These are phyloP conservation scores for Halichoeres trimaculatus DNA, from an alignment of 2,113 vertebrate species.

Conservation along the genomic window DNA sequence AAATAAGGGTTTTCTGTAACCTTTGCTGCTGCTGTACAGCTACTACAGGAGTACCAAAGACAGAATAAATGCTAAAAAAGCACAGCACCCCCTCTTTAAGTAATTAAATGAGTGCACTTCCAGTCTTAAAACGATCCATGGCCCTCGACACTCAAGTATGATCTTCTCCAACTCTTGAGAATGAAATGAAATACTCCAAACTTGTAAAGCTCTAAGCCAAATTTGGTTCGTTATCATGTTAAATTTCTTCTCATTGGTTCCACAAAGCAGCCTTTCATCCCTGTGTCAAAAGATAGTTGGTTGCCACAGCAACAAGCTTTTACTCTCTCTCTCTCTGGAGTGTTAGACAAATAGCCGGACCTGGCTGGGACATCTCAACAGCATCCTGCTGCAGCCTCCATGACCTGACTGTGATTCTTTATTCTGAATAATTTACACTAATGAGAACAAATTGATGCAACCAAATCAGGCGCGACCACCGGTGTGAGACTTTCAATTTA, in stretches of 20 bases:
- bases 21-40: too few relatives aligned
- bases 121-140: too few relatives aligned
- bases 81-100: too few relatives aligned
- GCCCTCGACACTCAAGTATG: not conserved
- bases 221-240: conserved; percentile 12
- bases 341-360: conserved; percentile 35
- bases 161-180: conserved; percentile 1
- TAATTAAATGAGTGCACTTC: too few relatives aligned
- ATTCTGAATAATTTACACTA: conserved; percentile 26
- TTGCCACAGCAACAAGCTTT: conserved; percentile 62
- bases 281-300: conserved; percentile 30
- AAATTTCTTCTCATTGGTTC: not conserved
- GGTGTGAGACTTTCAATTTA: not conserved
- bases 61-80: too few relatives aligned
- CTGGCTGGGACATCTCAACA: conserved; percentile 29
- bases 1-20: too few relatives aligned
- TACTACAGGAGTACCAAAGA: too few relatives aligned
- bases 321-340: conserved; percentile 11
- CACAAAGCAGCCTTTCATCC: conserved; percentile 44
- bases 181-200: not conserved
- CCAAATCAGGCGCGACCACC: conserved; percentile 1
- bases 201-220: not conserved
- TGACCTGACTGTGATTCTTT: conserved; percentile 24
- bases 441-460: conserved; percentile 8
- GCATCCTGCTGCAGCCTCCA: conserved; percentile 20